These are phyloP conservation scores for Philaethria dido DNA, from an alignment of 2,888 invertebrate species.

Conservation along the genomic window DNA sequence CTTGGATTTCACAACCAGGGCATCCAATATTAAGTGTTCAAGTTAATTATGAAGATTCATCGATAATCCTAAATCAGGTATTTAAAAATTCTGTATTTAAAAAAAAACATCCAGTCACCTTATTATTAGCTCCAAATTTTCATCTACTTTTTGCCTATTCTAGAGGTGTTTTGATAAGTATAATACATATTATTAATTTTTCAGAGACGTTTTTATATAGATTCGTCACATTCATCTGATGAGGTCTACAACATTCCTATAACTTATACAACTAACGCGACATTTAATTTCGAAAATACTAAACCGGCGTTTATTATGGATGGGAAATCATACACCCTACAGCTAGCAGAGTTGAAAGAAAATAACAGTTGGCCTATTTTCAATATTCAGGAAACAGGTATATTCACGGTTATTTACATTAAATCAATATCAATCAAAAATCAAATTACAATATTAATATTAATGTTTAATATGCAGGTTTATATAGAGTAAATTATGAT, in stretches of 20 bases:
- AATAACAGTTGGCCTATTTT: constrained; percentile 82
- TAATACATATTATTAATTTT: constrained; percentile 36
- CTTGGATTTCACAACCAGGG: constrained; percentile 72
- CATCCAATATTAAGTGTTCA: constrained; percentile 68
- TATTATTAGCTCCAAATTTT: too few relatives aligned
- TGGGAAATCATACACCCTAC: constrained; percentile 51
- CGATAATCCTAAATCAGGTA: constrained; percentile 67
- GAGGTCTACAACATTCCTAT: constrained; percentile 74
- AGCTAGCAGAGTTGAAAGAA: constrained; percentile 54
- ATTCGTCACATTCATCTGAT: constrained; percentile 58
- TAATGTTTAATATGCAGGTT: constrained; percentile 68
- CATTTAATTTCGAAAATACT: constrained; percentile 62
- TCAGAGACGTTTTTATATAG: constrained; percentile 70
- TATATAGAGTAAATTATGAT: constrained; percentile 88
- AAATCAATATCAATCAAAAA: not conserved
- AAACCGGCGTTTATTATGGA: constrained; percentile 70
- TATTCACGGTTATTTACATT: constrained; percentile 19
- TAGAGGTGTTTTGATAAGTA: too few relatives aligned
- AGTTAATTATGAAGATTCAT: constrained; percentile 61
- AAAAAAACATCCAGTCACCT: too few relatives aligned
- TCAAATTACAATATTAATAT: not conserved
- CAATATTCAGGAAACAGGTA: constrained; percentile 85
- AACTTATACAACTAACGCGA: constrained; percentile 61
- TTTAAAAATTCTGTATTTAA: constrained; percentile 42
- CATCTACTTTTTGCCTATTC: too few relatives aligned